phyloP scores from a whole-genome alignment of 1,140 invertebrate genomes.

The Mizuhopecten yessoensis region DNA sequence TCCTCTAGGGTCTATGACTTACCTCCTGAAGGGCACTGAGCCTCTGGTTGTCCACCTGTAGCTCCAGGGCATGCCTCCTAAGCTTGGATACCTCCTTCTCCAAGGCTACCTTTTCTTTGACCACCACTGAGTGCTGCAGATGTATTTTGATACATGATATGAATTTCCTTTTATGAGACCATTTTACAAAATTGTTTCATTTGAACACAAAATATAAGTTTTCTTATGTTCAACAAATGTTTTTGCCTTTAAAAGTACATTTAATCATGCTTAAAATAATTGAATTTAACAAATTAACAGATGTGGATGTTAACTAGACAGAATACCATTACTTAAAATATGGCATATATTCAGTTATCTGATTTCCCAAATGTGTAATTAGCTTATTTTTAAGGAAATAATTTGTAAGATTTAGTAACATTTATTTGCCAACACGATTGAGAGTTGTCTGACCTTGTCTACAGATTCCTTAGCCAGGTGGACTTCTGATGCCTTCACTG shows the following conservation, averaged over 20 bases:
- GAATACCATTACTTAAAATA: too few species aligned
- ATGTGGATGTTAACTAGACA: too few species aligned
- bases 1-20: too few species aligned
- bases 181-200: background rate
- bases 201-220: too few species aligned
- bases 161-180: background rate
- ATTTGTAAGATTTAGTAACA: too few species aligned
- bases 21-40: background rate
- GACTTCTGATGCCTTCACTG: conserved; percentile 51
- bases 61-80: background rate
- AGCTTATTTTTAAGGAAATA: too few species aligned
- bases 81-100: conserved; percentile 8
- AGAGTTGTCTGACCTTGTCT: conserved; percentile 52
- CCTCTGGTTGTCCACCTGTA: conserved; percentile 8
- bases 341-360: too few species aligned
- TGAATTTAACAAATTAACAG: too few species aligned
- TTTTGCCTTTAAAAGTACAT: too few species aligned
- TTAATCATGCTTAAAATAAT: too few species aligned
- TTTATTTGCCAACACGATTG: too few species aligned
- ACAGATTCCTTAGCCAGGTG: conserved; percentile 57
- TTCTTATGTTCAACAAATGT: background rate
- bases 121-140: background rate
- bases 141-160: background rate
- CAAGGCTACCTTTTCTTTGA: conserved; percentile 28
- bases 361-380: too few species aligned